These are phyloP conservation scores for Aptenodytes forsteri DNA, from an alignment of 2,113 vertebrate genomes.

Conservation along the genomic window DNA sequence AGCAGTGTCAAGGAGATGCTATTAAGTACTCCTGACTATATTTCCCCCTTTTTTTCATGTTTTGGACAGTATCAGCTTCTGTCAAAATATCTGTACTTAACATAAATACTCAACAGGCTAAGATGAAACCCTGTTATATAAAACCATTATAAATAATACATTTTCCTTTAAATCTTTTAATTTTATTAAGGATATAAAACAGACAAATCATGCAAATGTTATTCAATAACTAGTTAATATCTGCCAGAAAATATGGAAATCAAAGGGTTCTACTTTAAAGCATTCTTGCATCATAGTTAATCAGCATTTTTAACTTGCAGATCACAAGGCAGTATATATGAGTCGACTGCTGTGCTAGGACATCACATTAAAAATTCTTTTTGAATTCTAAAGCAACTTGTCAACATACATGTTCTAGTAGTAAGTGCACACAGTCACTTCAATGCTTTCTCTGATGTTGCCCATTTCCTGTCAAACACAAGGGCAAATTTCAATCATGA, in stretches of 20 bases:
- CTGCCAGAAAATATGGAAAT: slow-evolving; percentile 46
- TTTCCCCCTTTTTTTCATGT: neutral
- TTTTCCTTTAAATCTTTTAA: slow-evolving; percentile 36
- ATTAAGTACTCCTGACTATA: neutral
- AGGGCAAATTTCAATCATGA: neutral
- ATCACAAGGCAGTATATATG: neutral
- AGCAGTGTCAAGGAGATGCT: neutral
- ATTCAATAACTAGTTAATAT: slow-evolving; percentile 27
- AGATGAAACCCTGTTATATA: slow-evolving; percentile 11
- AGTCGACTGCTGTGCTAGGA: neutral
- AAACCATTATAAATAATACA: slow-evolving; percentile 36
- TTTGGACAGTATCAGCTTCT: neutral
- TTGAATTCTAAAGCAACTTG: slow-evolving; percentile 16
- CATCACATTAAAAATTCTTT: slow-evolving; percentile 10
- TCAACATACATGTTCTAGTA: neutral
- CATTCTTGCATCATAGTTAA: slow-evolving; percentile 17
- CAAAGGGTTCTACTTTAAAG: slow-evolving; percentile 46
- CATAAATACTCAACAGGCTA: neutral
- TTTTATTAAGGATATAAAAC: slow-evolving; percentile 35
- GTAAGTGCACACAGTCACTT: neutral
- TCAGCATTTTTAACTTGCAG: slow-evolving; percentile 51
- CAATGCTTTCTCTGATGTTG: neutral
- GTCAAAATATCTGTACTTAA: neutral
- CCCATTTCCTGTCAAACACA: neutral
- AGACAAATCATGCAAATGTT: slow-evolving; percentile 42